Evolutionary conservation across 1,140 invertebrate genomes (phyloP), one percentile per base, ranked within the genome.

Genomic region (Yoshiicerus persimilis): DNA sequence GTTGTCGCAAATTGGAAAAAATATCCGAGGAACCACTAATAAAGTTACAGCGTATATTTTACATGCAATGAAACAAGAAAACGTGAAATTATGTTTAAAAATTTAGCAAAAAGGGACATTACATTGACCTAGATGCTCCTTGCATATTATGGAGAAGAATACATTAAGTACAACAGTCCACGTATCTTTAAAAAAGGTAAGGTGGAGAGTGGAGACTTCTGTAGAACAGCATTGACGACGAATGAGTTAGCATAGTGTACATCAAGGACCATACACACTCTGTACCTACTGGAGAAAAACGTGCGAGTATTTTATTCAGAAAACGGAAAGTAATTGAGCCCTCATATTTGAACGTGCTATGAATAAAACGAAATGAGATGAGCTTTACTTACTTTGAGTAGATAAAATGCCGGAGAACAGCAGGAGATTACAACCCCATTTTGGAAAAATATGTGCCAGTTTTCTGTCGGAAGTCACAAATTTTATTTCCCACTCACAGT

Each of bases 401-500:
- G 75, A 80, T 80, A 80, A 38, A 80, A 36, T 32, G 75, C 23
- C n/a, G 70, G 75, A 34, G 75, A 80, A 80, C 75, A 80, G 75
- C 75, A 80, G 75, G 75, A 38, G 75, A 80, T 80, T 80, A 80
- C 75, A 36, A 34, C 75, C 64, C 75, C 75, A 80, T 80, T 80
- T 80, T 80, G 30, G 34, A 32, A 80, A 80, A 80, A 80, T 80
- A 80, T 80, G 75, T 80, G 75, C 75, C 75, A 80, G 75, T 80
- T 80, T 80, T 80, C 75, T 80, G 75, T 80, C 75, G 75, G 75
- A 80, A 80, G 75, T 80, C 75, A 80, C 75, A 80, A 70, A 80
- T 80, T 80, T 80, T 80, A 80, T 80, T 32, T 80, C 34, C 30
- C 75, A 80, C 75, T 80, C 34, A 47, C 41, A 38, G 75, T 38